Evolutionary conservation across 1,140 invertebrate species (phyloP), one percentile per base, ranked within the genome.

Genomic region (Propsilocerus akamusi): DNA sequence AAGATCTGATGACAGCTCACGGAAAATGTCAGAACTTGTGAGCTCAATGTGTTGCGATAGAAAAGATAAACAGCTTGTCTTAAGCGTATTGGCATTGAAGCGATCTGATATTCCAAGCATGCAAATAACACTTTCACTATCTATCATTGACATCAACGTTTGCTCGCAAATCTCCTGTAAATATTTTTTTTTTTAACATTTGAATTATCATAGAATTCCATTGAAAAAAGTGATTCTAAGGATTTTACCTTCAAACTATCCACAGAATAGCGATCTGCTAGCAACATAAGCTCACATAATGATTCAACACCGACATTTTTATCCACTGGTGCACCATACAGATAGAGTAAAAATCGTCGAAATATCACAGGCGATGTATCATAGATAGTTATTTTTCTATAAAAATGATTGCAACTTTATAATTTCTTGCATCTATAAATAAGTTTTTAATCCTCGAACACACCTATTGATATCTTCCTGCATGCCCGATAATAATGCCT

Each of bases 401-500:
- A 51, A 53, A 49, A 22, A 50, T 49, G 51, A 54, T 47, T 34
- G 14, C 23, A 54, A 49, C n/a, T 50, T 49, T 2, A 50, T 17
- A 26, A 12, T 8, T 49, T 48, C 22, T n/a, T 24, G 26, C 37
- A 26, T 26, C 24, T 28, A 28, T 22, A 26, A 26, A 2, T 24
- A 41, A 26, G 10, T 47, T 28, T 49, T 17, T 7, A 28, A 22
- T 46, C 12, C 14, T 25, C 28, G 30, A 11, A 58, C 62, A 62
- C 59, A 77, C 76, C 73, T 76, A 57, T 79, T 72, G 53, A 81
- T 81, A 4, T 76, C 75, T 65, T 82, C 80, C 57, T 73, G 68
- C 80, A 82, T 82, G 26, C 80, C 80, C 51, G 76, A 79, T 23
- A 80, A 68, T 3, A 82, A 58, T 0, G 80, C 80, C 52, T 78